Evolutionary conservation across 2,888 invertebrate genomes (phyloP).

Genomic region (Platynereis dumerilii): DNA sequence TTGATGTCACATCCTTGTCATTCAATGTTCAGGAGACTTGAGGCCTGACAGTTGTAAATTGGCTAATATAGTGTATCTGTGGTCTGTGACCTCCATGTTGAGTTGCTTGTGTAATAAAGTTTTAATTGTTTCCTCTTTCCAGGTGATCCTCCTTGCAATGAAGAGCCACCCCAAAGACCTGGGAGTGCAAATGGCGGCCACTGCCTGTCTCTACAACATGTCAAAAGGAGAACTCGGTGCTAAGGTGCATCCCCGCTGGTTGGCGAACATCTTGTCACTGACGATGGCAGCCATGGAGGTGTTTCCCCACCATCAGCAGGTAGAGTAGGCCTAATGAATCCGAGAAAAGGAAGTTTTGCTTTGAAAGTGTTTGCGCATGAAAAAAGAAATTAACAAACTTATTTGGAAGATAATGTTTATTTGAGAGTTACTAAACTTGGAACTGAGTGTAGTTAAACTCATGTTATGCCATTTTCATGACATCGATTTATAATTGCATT

Average conservation of each 20-base stretch:
- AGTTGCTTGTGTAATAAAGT: no score
- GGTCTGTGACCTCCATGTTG: no score
- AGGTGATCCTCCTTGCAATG: conserved; percentile 63
- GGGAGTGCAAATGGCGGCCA: conserved; percentile 77
- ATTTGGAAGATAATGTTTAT: no score
- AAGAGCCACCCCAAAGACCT: conserved; percentile 63
- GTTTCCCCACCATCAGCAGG: conserved; percentile 73
- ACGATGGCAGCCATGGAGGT: conserved; percentile 75
- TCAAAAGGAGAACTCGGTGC: conserved; percentile 72
- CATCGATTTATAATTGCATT: conserved; percentile 11
- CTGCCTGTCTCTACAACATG: conserved; percentile 77
- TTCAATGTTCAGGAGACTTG: no score
- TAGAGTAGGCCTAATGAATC: no score
- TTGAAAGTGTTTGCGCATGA: neutral
- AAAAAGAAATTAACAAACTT: neutral
- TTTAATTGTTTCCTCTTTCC: no score
- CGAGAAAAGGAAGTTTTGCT: neutral
- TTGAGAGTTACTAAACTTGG: no score
- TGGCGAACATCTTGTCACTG: conserved; percentile 71
- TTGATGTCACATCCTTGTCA: no score
- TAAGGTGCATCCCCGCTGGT: conserved; percentile 71
- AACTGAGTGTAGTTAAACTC: no score
- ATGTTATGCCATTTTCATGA: no score
- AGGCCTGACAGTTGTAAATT: no score
- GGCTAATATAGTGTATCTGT: no score